Percentiles rank a stretch among this genome's conserved stretches.
Evolutionary conservation across 2,797 vertebrate species (phyloP).

Genomic region (Capromys pilorides): DNA sequence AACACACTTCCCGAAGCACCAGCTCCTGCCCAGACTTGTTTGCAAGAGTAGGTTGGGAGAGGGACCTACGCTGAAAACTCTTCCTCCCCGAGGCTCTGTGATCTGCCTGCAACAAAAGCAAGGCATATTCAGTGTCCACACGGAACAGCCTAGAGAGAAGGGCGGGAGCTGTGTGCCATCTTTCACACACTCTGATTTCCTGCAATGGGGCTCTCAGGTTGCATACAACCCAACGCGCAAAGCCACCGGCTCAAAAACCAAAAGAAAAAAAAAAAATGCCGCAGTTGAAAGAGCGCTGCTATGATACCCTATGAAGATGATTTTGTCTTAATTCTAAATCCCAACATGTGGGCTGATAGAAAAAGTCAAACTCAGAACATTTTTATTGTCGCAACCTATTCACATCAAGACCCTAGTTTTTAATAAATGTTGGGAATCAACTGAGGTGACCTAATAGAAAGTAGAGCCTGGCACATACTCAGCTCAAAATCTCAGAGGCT

Average conservation of each 20-base stretch:
- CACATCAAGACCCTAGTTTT: background rate
- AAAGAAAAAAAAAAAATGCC: background rate
- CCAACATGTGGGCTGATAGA: too few species aligned
- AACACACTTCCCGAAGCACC: constrained; percentile 75
- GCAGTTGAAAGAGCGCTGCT: background rate
- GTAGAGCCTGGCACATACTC: background rate
- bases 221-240: background rate
- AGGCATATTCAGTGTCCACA: constrained; percentile 67
- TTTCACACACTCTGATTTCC: background rate
- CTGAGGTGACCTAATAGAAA: background rate
- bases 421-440: background rate
- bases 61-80: constrained; percentile 72
- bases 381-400: background rate
- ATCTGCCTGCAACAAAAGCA: constrained; percentile 71
- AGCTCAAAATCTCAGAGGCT: background rate
- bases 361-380: background rate
- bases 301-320: background rate
- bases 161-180: too few species aligned
- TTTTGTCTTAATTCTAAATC: constrained; percentile 18
- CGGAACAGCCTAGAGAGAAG: background rate
- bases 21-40: constrained; percentile 71
- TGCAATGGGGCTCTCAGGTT: constrained; percentile 9
- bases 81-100: constrained; percentile 68
- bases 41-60: constrained; percentile 69
- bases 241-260: background rate